Base-by-base conservation (phyloP, 1,140 invertebrate species). In the Alviniconcha marisindica region DNA sequence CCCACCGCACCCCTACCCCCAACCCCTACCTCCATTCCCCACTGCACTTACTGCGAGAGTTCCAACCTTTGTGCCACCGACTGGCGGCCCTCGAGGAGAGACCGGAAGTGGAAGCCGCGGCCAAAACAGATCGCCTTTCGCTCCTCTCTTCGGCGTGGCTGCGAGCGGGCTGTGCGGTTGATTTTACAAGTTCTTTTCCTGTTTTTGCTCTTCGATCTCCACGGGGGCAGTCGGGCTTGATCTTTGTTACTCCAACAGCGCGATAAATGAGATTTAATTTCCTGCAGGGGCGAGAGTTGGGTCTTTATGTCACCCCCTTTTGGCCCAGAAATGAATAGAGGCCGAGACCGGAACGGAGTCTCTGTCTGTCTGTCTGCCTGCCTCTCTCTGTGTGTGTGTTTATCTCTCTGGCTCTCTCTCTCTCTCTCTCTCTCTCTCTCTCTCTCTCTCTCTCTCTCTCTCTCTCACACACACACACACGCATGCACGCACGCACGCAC, bases 221-320 rank as follows among this genome's bases (percentile, higher is more conserved):
- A 36, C 28, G 1, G 56, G 51, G 60, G 56, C 78, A 63, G 69
- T 80, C 78, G 44, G 60, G 78, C 56, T 44, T 80, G 78, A 80
- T 80, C 78, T 80, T 80, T 80, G 78, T 66, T 44, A 44, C 78
- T 44, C 56, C 54, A 80, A 60, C 36, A 21, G 60, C 56, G 21
- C 78, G 78, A 80, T 80, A 80, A 80, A 80, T 80, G 51, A 60
- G 78, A 80, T 80, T 66, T 80, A 80, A 80, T 80, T 80, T 80
- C 78, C 78, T 80, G 78, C 40, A 33, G 24, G 36, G 78, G 38
- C 73, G 10, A 24, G 36, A 18, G 33, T 21, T 33, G 31, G 33
- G 33, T 71, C 69, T 71, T 71, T 71, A 71, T 71, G 69, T 60
- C 14, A 36, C 33, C 38, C 69, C 69, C 40, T 71, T 71, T 40